phyloP scores from a whole-genome alignment of 2,797 vertebrate species.

The Lithobates pipiens region DNA sequence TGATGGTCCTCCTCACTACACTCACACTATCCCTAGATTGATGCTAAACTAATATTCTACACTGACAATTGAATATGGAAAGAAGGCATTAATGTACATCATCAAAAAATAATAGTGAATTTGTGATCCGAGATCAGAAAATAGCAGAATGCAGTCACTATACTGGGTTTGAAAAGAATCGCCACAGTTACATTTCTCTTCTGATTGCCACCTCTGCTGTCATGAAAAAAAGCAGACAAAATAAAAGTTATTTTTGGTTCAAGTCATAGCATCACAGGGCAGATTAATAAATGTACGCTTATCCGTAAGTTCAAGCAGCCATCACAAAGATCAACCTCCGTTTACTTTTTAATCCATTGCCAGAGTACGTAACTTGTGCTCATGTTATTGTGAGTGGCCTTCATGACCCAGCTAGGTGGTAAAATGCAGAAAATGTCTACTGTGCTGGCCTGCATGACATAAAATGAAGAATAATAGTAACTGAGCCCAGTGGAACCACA shows the following conservation, averaged over 20 bases:
- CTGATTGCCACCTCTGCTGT: too few species aligned
- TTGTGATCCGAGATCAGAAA: too few species aligned
- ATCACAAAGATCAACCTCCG: slow-evolving; percentile 36
- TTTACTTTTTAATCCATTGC: slow-evolving; percentile 42
- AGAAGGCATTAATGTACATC: too few species aligned
- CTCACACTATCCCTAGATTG: too few species aligned
- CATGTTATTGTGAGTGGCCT: slow-evolving; percentile 18
- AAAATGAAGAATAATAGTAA: slow-evolving; percentile 29
- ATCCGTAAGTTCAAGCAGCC: slow-evolving; percentile 8
- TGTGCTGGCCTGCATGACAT: slow-evolving; percentile 24
- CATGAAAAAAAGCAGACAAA: background rate
- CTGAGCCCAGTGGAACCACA: background rate
- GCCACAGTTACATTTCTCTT: too few species aligned
- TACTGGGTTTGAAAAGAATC: too few species aligned
- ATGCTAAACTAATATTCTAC: too few species aligned
- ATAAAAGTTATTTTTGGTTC: slow-evolving; percentile 11
- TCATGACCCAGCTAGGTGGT: slow-evolving; percentile 29
- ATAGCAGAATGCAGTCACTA: too few species aligned
- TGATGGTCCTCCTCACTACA: too few species aligned
- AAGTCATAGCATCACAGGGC: background rate
- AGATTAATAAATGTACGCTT: slow-evolving; percentile 3
- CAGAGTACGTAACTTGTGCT: slow-evolving; percentile 16
- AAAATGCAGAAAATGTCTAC: slow-evolving; percentile 19
- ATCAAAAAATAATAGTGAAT: too few species aligned
- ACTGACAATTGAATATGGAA: too few species aligned